Base-by-base conservation (phyloP, 2,888 invertebrate species). In the Epinotia ramella region DNA sequence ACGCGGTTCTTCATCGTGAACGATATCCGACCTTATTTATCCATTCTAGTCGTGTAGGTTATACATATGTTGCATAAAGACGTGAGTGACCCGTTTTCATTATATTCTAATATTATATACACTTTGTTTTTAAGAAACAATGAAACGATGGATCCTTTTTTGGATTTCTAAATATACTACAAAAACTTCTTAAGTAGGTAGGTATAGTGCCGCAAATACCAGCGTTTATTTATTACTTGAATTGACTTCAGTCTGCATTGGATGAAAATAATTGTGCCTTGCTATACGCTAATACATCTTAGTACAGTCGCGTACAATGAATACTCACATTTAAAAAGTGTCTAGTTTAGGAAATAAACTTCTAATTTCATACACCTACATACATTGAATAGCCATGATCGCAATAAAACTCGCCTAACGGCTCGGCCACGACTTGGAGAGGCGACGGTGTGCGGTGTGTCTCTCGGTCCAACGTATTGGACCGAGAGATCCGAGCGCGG, bases 181-280 rank as follows among this genome's bases (percentile, higher is more conserved):
- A 5, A 16, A 49, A 49, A 49, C 16, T 16, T 49, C 5, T 13
- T 49, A 5, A 49, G 49, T 49, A 49, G 16, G 13, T 33, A 1
- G 40, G 40, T 40, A 40, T 40, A 40, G 40, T 9, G 7, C 59
- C 68, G 44, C 59, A 59, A 46, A 12, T 46, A 13, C 28, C 16
- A 68, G 65, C 13, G 11, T 57, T 53, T 44, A 20, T 33, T 65
- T 57, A 56, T 18, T 28, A 63, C 74, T 59, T 20, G 20, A 57
- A 46, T 59, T 64, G 46, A 57, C 57, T 57, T 57, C 44, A 62
- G 40, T 64, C 16, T 57, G 46, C 18, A 65, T 18, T 59, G 59
- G 46, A 33, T 40, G 3, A 56, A 63, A 40, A 57, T 44, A 57
- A 46, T 66, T 60, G 59, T 59, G 57, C 46, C 44, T 24, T 59